These are phyloP conservation scores for Portunus trituberculatus DNA, from an alignment of 1,140 invertebrate genomes.

Conservation along the genomic window DNA sequence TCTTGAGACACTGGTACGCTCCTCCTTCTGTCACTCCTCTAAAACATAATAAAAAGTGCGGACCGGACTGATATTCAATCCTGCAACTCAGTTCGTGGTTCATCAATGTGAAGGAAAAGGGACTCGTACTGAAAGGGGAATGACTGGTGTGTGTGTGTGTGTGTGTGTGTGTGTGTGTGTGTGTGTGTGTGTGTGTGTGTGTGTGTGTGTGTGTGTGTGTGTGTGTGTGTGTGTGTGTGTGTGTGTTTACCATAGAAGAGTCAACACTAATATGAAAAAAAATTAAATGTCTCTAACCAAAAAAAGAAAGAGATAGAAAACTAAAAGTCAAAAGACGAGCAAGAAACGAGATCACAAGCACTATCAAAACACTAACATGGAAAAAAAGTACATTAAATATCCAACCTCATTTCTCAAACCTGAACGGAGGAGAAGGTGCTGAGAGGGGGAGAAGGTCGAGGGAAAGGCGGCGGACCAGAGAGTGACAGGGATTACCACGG, in stretches of 20 bases:
- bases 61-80: no score
- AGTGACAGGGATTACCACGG: background rate
- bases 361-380: background rate
- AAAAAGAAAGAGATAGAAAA: background rate
- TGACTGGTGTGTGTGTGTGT: background rate
- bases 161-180: slow-evolving; percentile 15
- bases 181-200: background rate
- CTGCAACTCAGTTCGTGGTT: background rate
- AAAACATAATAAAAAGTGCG: no score
- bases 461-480: background rate
- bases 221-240: background rate
- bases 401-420: background rate
- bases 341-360: background rate
- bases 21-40: no score
- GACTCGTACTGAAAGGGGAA: background rate
- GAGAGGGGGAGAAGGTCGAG: background rate
- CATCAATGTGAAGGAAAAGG: background rate
- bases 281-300: background rate
- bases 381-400: background rate
- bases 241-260: background rate
- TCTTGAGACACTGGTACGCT: no score
- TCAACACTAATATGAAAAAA: background rate
- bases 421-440: background rate
- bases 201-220: background rate
- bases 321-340: background rate